A percentile compares a stretch with the other conserved stretches of the same genome.
Evolutionary conservation across 2,113 vertebrate species (phyloP).

Genomic region (Hydrolagus affinis): DNA sequence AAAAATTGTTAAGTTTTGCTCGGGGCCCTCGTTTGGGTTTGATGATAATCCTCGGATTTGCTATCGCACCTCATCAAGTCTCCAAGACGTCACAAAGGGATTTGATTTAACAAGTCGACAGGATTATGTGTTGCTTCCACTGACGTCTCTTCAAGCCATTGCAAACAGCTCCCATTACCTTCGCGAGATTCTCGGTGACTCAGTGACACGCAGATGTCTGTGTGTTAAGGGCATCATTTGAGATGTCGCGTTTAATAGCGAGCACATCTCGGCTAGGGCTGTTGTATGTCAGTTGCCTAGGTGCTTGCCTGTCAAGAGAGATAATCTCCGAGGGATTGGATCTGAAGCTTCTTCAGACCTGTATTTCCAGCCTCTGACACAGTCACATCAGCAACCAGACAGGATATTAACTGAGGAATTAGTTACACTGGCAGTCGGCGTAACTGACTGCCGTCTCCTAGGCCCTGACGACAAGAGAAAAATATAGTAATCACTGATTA

Average conservation of each 20-base stretch:
- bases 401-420: slow-evolving; percentile 6
- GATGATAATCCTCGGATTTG: no score
- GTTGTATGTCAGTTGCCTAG: not conserved
- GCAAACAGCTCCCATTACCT: not conserved
- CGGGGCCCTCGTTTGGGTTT: no score
- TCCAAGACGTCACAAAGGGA: not conserved
- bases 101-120: not conserved
- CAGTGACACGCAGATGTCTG: not conserved
- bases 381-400: not conserved
- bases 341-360: not conserved
- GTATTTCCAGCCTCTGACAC: not conserved
- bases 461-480: not conserved
- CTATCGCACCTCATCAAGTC: no score
- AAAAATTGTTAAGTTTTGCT: no score
- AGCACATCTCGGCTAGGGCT: not conserved
- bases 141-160: slow-evolving; percentile 7
- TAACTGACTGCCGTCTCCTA: not conserved
- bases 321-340: slow-evolving; percentile 3
- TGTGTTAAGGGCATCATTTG: not conserved
- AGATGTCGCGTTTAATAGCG: not conserved
- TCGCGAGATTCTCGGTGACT: not conserved
- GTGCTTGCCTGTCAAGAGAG: not conserved
- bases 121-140: not conserved
- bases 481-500: not conserved
- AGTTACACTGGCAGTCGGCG: not conserved